These are phyloP conservation scores for Halocynthia aurantium DNA, from an alignment of 23 tunicate species.

Conservation along the genomic window DNA sequence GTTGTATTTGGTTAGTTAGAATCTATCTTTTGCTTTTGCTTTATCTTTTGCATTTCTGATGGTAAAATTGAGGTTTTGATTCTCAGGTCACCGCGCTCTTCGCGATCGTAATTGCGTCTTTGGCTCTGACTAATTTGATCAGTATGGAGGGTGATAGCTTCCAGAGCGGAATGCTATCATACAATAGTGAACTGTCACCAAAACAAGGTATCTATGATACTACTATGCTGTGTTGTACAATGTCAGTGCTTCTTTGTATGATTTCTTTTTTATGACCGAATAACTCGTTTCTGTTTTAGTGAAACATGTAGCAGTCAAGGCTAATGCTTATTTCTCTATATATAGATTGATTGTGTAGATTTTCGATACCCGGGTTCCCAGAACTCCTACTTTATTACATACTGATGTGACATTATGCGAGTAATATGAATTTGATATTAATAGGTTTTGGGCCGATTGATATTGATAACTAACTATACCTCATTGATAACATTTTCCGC, in stretches of 20 bases:
- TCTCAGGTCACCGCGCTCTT: slow-evolving; percentile 34
- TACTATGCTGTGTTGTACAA: not conserved
- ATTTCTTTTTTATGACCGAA: not conserved
- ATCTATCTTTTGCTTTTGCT: not conserved
- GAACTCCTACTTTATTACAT: no score
- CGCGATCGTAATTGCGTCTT: slow-evolving; percentile 19
- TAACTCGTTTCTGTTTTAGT: not conserved
- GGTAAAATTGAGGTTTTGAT: not conserved
- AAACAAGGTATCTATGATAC: slow-evolving; percentile 9
- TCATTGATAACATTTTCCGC: no score
- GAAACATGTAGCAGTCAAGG: no score
- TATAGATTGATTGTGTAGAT: no score
- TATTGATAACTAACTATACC: no score
- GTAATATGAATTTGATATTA: no score
- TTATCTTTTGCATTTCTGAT: not conserved
- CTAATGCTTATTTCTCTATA: no score
- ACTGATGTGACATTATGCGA: no score
- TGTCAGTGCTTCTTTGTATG: not conserved
- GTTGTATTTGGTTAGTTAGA: slow-evolving; percentile 34
- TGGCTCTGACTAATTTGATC: slow-evolving; percentile 23
- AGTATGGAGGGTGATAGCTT: slow-evolving; percentile 2
- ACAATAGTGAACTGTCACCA: slow-evolving; percentile 2
- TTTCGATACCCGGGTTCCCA: no score
- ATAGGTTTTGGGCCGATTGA: no score
- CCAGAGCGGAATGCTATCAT: not conserved